Evolutionary conservation across 2,113 vertebrate species (phyloP), one percentile per base, ranked within the genome.

Genomic region (Anarhynchus alexandrinus): DNA sequence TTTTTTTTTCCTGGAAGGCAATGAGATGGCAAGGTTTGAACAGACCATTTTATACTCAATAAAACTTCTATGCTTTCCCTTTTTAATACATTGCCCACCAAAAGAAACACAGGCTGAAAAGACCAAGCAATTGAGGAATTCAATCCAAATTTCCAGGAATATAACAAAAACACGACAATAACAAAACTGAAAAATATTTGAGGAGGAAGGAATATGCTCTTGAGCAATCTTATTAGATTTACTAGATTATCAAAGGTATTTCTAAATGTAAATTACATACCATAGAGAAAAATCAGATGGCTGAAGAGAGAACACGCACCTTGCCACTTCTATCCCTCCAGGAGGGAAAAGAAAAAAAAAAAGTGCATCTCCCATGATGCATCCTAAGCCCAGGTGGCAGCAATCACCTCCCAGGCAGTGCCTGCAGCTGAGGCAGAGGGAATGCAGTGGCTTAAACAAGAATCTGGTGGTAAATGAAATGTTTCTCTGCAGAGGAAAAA

Each of bases 321-420:
- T 14, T 19, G 0, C 4, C 10, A 6, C 6, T 36, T 15, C 40
- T 21, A 0, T 11, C 14, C 5, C 38, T 43, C 9, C 8, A 59
- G 7, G 5, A 61, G 2, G 2, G 0, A 27, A 45, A 51, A 51
- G 17, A 9, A 10, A 19, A 10, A 12, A 15, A 11, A 10, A 8
- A 36, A 57, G 2, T 7, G 22, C 3, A 82, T 38, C 38, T 73
- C 5, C 67, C 2, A 0, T 8, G 18, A 25, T 38, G 4, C 32
- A 11, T 4, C 15, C 49, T 38, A 20, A 69, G 18, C 25, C 14
- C 66, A 66, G 71, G 78, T 77, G 32, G 5, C 6, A 58, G 21
- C n/a, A 43, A 17, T 30, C 12, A 29, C 18, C 43, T 45, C 47
- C 32, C 7, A 22, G 5, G 5, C 5, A 65, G 2, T 4, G 21